Conservation (phyloP, 1,140 invertebrate species). For the Branchinecta lindahli region DNA sequence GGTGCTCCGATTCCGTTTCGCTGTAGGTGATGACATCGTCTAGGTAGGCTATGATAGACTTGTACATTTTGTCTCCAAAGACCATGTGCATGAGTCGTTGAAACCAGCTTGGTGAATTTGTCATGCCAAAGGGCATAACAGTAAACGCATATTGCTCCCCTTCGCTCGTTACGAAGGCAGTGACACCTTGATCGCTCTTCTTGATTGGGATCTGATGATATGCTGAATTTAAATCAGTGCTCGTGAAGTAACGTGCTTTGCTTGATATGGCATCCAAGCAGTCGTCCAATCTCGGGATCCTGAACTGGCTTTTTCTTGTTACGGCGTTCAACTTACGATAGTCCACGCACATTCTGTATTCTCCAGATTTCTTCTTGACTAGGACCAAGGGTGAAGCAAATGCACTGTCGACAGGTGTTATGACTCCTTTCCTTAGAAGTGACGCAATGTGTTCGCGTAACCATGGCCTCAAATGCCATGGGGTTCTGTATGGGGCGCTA, state of each 20-base stretch:
- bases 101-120: constrained; percentile 30
- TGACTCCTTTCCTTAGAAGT: constrained; percentile 30
- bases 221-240: constrained; percentile 26
- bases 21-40: neutral
- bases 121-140: constrained; percentile 30
- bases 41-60: constrained; percentile 15
- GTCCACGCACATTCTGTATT: constrained; percentile 35
- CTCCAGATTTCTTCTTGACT: constrained; percentile 37
- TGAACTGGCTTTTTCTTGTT: constrained; percentile 30
- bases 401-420: constrained; percentile 30
- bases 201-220: constrained; percentile 33
- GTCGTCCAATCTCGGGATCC: constrained; percentile 30
- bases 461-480: neutral
- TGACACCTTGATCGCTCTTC: neutral
- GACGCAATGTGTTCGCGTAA: neutral
- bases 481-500: neutral
- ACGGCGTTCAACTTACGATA: constrained; percentile 32
- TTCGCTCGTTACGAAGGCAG: constrained; percentile 21
- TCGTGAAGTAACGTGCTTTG: constrained; percentile 24
- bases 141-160: constrained; percentile 25
- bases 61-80: constrained; percentile 21
- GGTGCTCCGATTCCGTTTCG: neutral
- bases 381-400: constrained; percentile 36
- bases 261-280: constrained; percentile 25
- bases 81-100: constrained; percentile 25